phyloP scores from a whole-genome alignment of 2,888 invertebrate species.

The Drosophila fungiperda region DNA sequence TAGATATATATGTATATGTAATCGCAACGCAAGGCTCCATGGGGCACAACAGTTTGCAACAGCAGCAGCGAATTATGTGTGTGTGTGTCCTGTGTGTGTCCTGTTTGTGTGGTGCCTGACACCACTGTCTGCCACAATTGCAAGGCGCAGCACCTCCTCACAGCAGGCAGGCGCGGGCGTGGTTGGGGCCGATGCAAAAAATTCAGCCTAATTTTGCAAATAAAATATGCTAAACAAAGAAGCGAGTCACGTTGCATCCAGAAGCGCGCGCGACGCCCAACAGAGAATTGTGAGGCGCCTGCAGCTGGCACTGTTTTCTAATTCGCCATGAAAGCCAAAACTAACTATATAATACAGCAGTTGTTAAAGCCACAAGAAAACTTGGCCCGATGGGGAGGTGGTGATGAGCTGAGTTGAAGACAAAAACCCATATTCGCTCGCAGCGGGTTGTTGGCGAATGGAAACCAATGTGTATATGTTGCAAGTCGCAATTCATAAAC shows the following conservation, averaged over 20 bases:
- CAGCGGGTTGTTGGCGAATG: background rate
- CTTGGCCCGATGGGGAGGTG: conserved; percentile 13
- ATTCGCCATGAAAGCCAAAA: conserved; percentile 61
- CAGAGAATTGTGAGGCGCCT: conserved; percentile 71
- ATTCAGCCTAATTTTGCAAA: conserved; percentile 70
- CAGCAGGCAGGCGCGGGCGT: conserved; percentile 38
- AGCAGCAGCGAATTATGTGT: conserved; percentile 26
- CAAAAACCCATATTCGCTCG: background rate
- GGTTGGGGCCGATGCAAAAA: background rate
- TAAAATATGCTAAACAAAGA: conserved; percentile 72
- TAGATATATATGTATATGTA: background rate
- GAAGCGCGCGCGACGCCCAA: background rate
- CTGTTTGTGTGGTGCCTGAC: conserved; percentile 53
- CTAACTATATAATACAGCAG: conserved; percentile 23
- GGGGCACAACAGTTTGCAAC: conserved; percentile 34
- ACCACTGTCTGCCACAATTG: conserved; percentile 47
- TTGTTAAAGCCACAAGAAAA: conserved; percentile 17
- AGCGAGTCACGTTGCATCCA: conserved; percentile 34
- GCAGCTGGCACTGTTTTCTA: conserved; percentile 70
- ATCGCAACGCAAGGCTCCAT: conserved; percentile 27
- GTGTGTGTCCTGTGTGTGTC: background rate
- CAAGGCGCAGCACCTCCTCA: conserved; percentile 34
- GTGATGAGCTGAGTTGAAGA: background rate
- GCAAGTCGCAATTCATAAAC: background rate
- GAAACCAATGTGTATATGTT: background rate